Percentiles rank a stretch among this genome's conserved stretches.
phyloP scores from a whole-genome alignment of 2,888 invertebrate species.

The Cerastis leucographa region DNA sequence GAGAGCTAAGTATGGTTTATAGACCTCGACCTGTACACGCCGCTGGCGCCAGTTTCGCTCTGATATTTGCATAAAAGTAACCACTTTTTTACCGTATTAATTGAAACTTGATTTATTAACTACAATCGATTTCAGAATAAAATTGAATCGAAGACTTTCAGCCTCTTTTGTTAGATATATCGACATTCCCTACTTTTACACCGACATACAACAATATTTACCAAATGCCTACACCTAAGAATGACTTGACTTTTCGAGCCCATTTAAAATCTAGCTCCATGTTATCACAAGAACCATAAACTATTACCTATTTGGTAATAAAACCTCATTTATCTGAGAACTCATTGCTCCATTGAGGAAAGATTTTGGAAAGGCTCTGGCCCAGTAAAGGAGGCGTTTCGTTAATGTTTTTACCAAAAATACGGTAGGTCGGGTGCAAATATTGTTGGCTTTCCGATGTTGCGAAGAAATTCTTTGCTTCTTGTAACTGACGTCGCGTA shows the following conservation, averaged over 20 bases:
- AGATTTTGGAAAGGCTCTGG: constrained; percentile 59
- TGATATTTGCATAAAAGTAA: background rate
- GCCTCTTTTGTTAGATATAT: background rate
- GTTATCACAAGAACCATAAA: constrained; percentile 6
- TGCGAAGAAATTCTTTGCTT: constrained; percentile 73
- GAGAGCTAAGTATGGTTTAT: no score
- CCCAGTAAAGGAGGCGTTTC: constrained; percentile 70
- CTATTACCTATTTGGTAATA: constrained; percentile 10
- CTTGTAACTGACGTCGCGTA: constrained; percentile 69
- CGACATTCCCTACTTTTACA: background rate
- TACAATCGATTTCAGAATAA: background rate
- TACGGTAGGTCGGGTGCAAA: constrained; percentile 67
- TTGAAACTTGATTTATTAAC: background rate
- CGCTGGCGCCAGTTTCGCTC: background rate
- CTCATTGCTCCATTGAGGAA: constrained; percentile 71
- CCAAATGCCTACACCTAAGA: background rate
- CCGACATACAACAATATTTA: constrained; percentile 10
- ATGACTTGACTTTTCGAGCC: constrained; percentile 28
- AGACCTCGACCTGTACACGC: background rate
- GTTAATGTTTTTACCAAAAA: constrained; percentile 71
- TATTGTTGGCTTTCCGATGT: constrained; percentile 75
- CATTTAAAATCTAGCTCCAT: constrained; percentile 7
- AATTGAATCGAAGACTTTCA: constrained; percentile 4
- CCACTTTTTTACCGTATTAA: background rate
- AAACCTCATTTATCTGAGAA: constrained; percentile 45